Evolutionary conservation across 1,140 invertebrate species (phyloP), one percentile per base, ranked within the genome.

Genomic region (Trachymyrmex septentrionalis): DNA sequence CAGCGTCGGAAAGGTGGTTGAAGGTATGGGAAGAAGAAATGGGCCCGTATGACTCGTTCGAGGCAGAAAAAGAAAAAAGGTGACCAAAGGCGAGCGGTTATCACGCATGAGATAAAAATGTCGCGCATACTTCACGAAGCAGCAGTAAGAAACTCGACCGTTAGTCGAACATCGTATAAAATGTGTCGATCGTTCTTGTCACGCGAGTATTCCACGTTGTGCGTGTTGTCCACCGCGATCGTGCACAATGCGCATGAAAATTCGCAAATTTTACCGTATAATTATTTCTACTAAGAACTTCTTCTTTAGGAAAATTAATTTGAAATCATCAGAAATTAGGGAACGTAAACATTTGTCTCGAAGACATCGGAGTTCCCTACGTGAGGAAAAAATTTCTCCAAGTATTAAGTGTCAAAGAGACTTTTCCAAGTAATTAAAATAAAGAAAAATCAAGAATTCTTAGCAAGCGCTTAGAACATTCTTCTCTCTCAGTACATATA

Each of bases 171-270:
- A 55, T 86, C 77, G 53, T 14, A n/a, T 57, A 75, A 86, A 80
- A 88, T 88, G 75, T 73, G 85, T 64, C 78, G 67, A 86, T 67
- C 63, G 63, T 82, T 78, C 44, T 44, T 85, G 82, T 85, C 87
- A 88, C 87, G 87, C 87, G 71, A 88, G 57, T 76, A 80, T 72
- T 73, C 16, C 34, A 38, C 67, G 12, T 73, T 16, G 24, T 84
- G 80, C 80, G 69, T 84, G 69, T 48, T 27, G 38, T 50, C 14
- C 12, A 30, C 14, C 24, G 53, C 69, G 24, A 7, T 21, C 24
- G 34, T 6, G 67, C 34, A n/a, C 38, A 48, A 48, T 57, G 67
- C 30, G 48, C 44, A 53, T 30, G 44, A 27, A 63, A 34, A 75
- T 73, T 14, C 9, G 38, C 24, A 73, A 82, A 61, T 63, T 84